Conservation (phyloP, 2,113 vertebrate species). For the Mus musculus region DNA sequence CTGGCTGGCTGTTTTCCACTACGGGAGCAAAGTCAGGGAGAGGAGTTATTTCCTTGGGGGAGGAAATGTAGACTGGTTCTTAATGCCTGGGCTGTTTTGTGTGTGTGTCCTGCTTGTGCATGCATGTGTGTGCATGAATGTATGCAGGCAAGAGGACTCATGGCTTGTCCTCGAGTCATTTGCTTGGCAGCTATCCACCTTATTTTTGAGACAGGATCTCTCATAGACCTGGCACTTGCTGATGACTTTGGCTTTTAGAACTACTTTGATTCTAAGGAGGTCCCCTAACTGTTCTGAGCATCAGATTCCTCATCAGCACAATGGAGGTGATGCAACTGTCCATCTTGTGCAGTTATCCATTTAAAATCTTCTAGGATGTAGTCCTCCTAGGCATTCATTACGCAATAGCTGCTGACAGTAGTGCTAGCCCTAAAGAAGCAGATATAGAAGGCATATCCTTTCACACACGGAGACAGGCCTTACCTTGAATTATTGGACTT, state of each 20-base stretch:
- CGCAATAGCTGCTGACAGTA: not conserved
- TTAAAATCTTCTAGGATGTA: not conserved
- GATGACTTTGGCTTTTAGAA: not conserved
- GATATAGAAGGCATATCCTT: not conserved
- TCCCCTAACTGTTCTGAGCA: not conserved
- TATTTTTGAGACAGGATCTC: not conserved
- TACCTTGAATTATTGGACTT: not conserved
- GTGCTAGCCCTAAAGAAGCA: not conserved
- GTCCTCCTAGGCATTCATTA: not conserved
- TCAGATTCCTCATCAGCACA: not conserved
- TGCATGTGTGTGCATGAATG: not conserved
- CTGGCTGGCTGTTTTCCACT: not conserved
- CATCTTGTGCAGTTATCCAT: not conserved
- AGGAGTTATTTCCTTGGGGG: not conserved
- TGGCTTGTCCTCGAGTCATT: not conserved
- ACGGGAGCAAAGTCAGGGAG: not conserved
- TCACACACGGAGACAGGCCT: not conserved
- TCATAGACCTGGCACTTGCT: not conserved
- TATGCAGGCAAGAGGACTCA: not conserved
- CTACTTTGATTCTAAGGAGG: not conserved
- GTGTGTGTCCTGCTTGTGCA: not conserved
- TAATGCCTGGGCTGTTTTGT: not conserved
- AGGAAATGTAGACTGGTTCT: not conserved
- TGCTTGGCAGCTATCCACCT: not conserved
- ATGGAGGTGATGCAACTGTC: not conserved